phyloP scores from a whole-genome alignment of 2,888 invertebrate species.

The Zele albiditarsus region DNA sequence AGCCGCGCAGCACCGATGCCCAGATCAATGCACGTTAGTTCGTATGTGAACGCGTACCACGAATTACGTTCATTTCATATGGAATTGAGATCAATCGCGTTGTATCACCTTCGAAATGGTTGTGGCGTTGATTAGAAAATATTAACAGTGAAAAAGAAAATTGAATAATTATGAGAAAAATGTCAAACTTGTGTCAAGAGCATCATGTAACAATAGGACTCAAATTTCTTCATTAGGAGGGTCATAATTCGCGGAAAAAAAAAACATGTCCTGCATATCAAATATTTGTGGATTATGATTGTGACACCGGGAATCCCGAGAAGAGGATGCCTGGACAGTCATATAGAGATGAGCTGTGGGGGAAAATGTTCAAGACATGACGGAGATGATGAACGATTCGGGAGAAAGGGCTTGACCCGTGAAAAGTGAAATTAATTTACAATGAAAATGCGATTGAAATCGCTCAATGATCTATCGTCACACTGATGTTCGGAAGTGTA shows the following conservation, averaged over 20 bases:
- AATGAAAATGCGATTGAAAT: conserved; percentile 13
- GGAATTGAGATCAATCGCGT: background rate
- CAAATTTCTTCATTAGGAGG: background rate
- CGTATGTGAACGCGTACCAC: conserved; percentile 9
- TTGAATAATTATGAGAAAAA: background rate
- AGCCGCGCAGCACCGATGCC: conserved; percentile 48
- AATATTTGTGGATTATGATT: conserved; percentile 1
- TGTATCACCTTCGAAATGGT: background rate
- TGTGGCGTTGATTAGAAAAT: background rate
- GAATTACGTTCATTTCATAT: background rate
- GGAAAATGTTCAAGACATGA: conserved; percentile 10
- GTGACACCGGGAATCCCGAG: conserved; percentile 3
- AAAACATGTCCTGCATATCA: background rate
- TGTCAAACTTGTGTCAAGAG: background rate
- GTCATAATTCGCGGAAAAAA: background rate
- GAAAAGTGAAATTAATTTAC: conserved; percentile 12
- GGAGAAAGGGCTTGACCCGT: background rate
- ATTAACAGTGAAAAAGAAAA: background rate
- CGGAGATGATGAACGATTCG: background rate
- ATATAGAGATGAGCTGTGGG: background rate
- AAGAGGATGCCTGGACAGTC: conserved; percentile 13
- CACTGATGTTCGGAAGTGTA: background rate
- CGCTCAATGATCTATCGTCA: background rate
- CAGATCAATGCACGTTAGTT: conserved; percentile 44
- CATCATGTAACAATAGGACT: background rate